These are phyloP conservation scores for Parambassis ranga DNA, from an alignment of 2,797 vertebrate species.

Conservation along the genomic window DNA sequence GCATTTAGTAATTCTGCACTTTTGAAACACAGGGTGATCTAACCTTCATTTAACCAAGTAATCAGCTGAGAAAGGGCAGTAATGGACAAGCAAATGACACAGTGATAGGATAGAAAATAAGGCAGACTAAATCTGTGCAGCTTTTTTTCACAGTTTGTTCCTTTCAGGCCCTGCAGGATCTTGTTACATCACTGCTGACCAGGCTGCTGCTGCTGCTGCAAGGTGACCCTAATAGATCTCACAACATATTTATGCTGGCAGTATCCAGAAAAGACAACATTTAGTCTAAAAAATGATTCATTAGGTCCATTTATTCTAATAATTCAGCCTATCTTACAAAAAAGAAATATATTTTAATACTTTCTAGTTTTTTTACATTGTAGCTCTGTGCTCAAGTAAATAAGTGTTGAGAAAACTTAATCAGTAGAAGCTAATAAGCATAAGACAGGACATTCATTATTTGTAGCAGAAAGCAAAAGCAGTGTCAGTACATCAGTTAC, in stretches of 20 bases:
- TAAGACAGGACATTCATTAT: conserved; percentile 48
- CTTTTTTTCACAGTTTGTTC: neutral
- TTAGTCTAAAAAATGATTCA: neutral
- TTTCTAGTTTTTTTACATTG: conserved; percentile 40
- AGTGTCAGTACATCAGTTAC: conserved; percentile 3
- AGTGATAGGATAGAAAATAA: neutral
- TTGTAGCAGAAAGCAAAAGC: conserved; percentile 46
- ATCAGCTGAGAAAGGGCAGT: conserved; percentile 4
- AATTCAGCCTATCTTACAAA: conserved; percentile 59
- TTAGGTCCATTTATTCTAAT: conserved; percentile 60
- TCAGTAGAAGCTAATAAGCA: conserved; percentile 24
- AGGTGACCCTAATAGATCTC: conserved; percentile 33
- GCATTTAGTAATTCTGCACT: conserved; percentile 37
- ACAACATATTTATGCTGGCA: neutral
- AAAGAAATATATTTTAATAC: conserved; percentile 50
- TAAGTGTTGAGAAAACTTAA: conserved; percentile 11
- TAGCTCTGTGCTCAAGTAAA: conserved; percentile 50
- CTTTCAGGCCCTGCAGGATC: conserved; percentile 2
- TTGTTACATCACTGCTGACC: conserved; percentile 35
- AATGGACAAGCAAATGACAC: neutral
- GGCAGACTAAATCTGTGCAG: neutral
- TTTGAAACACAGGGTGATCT: conserved; percentile 36
- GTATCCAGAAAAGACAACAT: neutral
- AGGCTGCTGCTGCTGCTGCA: conserved; percentile 17
- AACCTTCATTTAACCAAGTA: conserved; percentile 36